Evolutionary conservation across 2,113 vertebrate genomes (phyloP).

Genomic region (Callaeas wilsoni): DNA sequence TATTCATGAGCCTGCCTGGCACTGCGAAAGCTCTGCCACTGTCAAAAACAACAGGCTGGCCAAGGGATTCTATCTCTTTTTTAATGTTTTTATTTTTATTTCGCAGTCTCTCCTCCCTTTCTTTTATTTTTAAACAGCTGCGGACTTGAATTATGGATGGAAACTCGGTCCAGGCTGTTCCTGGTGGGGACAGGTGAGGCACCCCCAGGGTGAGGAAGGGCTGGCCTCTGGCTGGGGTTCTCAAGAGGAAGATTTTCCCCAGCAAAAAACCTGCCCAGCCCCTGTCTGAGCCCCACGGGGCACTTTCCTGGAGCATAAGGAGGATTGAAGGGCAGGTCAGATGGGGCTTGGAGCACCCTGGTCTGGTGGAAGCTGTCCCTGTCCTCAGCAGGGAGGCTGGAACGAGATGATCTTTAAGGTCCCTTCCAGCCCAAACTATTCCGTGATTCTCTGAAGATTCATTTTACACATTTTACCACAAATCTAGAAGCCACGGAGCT

Average conservation of each 20-base stretch:
- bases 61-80: background rate
- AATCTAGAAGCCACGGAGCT: background rate
- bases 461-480: background rate
- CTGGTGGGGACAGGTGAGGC: background rate
- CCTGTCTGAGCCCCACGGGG: background rate
- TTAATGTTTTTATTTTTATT: background rate
- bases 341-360: background rate
- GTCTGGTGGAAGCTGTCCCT: background rate
- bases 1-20: constrained; percentile 30
- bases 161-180: background rate
- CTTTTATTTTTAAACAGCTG: background rate
- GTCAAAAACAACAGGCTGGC: background rate
- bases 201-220: rapidly evolving
- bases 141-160: background rate
- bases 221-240: background rate
- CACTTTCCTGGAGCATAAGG: background rate
- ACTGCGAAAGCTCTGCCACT: background rate
- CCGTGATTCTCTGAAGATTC: background rate
- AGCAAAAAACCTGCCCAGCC: background rate
- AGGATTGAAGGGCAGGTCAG: background rate
- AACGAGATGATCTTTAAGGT: background rate
- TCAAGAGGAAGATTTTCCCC: background rate
- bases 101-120: background rate
- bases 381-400: background rate
- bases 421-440: background rate